These are phyloP conservation scores for Silurus meridionalis DNA, from an alignment of 2,113 vertebrate species.

Conservation along the genomic window DNA sequence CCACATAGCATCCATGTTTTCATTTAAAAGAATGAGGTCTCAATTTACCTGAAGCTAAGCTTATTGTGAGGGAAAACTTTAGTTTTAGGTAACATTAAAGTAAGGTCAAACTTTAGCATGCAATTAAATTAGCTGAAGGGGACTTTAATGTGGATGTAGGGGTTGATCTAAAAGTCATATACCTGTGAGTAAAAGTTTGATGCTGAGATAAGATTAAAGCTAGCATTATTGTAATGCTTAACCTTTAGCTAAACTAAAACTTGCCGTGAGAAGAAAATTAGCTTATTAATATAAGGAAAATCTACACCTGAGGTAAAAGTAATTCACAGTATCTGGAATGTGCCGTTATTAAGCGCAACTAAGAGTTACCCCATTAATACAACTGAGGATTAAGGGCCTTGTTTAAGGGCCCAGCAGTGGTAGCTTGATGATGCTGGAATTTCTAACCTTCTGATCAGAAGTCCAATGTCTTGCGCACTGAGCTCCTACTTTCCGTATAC, in stretches of 20 bases:
- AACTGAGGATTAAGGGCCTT: no score
- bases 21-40: background rate
- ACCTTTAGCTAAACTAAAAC: background rate
- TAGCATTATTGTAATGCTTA: background rate
- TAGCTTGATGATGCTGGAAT: no score
- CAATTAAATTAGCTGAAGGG: background rate
- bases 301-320: background rate
- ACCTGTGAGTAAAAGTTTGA: background rate
- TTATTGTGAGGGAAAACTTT: background rate
- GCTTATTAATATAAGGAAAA: background rate
- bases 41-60: background rate
- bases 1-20: background rate
- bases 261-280: background rate
- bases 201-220: background rate
- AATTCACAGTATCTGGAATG: no score
- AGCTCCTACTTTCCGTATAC: no score
- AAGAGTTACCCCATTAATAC: no score
- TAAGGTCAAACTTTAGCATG: background rate
- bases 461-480: no score
- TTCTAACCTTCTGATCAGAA: no score
- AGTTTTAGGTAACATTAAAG: background rate
- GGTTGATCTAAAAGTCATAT: background rate
- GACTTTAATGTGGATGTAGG: background rate
- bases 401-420: no score
- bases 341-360: no score